phyloP scores from a whole-genome alignment of 2,797 vertebrate species.

The Bufotes viridis region DNA sequence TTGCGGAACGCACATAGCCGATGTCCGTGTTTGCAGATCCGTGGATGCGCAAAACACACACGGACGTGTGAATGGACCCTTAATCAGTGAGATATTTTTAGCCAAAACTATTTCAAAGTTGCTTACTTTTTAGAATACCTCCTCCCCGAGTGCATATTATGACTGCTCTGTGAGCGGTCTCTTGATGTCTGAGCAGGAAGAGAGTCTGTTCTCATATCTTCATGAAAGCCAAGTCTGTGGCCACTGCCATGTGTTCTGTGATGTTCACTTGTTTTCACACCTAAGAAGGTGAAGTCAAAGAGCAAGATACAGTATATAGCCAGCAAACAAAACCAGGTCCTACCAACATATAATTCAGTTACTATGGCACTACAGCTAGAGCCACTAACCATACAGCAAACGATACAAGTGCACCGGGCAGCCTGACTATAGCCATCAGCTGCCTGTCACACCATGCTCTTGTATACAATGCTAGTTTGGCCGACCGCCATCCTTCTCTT shows the following conservation, averaged over 20 bases:
- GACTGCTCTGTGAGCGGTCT: slow-evolving; percentile 3
- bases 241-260: neutral
- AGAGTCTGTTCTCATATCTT: neutral
- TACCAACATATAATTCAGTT: neutral
- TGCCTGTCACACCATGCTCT: too few relatives aligned
- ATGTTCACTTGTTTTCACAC: neutral
- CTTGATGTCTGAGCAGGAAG: neutral
- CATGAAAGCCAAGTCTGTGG: neutral
- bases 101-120: too few relatives aligned
- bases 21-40: too few relatives aligned
- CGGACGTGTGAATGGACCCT: too few relatives aligned
- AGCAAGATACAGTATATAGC: neutral
- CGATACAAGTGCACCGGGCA: too few relatives aligned
- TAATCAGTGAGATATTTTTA: neutral
- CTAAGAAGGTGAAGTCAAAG: neutral
- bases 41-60: too few relatives aligned
- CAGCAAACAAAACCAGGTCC: neutral
- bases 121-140: slow-evolving; percentile 1
- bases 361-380: neutral
- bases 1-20: too few relatives aligned
- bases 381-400: too few relatives aligned
- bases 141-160: neutral
- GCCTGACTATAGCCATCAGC: too few relatives aligned
- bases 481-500: too few relatives aligned
- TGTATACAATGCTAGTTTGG: too few relatives aligned